Evolutionary conservation across 2,888 invertebrate species (phyloP), one percentile per base, ranked within the genome.

Genomic region (Himalopsyche kuldschensis): DNA sequence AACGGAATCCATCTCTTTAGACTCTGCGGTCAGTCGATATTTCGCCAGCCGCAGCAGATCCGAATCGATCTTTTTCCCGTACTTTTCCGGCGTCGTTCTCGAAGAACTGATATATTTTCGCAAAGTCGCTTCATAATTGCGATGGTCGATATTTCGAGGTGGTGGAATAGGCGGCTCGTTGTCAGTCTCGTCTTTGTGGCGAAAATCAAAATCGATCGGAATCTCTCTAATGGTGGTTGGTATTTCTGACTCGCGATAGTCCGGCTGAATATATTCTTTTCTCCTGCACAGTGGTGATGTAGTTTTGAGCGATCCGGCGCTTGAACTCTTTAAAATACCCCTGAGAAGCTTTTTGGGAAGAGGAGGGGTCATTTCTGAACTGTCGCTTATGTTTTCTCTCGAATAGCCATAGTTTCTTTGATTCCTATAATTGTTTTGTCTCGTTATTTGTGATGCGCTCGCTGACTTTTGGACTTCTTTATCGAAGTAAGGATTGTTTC

Each of bases 391-490:
- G 63, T 85, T 85, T 46, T 86, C 84, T 76, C 84, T 84, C 0
- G 83, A 85, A 32, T 83, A 78, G 41, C 63, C 41, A 20, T 82
- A 78, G 35, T 55, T 82, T 31, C 35, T 48, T 24, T n/a, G 20
- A 11, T 47, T 30, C 8, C 20, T 17, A 32, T 86, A 79, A 27
- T 77, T 79, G 17, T 80, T 81, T 83, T 47, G 76, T 87, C 89
- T 90, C 79, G 90, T 92, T 2, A 92, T 88, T 86, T 92, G 92
- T 84, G 91, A 91, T 4, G 92, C 93, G 87, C 95, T 95, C 10
- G 93, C 94, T 31, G 94, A 94, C 89, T 95, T 95, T 87, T 93
- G 93, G 2, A 94, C 93, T 90, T 93, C 92, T 87, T 91, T 90
- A 86, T 91, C 91, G 55, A 92, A 90, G 87, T 92, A 92, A 86